phyloP scores from a whole-genome alignment of 2,113 vertebrate genomes.

The Panthera tigris region DNA sequence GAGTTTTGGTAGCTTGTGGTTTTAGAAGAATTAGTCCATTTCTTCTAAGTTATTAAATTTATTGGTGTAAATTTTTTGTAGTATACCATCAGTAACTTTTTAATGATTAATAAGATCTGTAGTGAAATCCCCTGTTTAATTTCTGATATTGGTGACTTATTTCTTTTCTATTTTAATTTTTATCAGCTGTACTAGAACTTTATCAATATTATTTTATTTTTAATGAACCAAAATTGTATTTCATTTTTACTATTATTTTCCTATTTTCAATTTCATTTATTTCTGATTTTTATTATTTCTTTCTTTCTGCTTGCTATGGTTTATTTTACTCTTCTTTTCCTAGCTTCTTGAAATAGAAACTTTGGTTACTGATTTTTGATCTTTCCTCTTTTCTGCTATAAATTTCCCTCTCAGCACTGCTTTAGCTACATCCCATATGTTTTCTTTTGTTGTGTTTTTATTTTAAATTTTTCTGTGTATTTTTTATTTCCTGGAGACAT shows the following conservation, averaged over 20 bases:
- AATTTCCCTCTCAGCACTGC: not conserved
- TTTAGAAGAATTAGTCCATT: not conserved
- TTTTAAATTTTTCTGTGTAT: not conserved
- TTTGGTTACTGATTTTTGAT: not conserved
- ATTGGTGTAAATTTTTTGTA: not conserved
- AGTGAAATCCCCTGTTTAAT: not conserved
- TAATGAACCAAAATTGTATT: not conserved
- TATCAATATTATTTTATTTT: conserved; percentile 9
- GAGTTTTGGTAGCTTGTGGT: not conserved
- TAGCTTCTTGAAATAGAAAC: not conserved
- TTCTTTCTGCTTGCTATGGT: not conserved
- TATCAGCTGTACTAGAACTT: not conserved
- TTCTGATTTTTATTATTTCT: not conserved
- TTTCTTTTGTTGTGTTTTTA: conserved; percentile 28
- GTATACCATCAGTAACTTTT: not conserved
- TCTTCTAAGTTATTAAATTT: not conserved
- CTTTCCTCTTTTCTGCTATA: not conserved
- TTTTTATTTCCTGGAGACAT: not conserved
- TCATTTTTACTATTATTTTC: not conserved
- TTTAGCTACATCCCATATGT: not conserved
- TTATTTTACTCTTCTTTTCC: conserved; percentile 8
- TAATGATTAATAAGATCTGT: not conserved
- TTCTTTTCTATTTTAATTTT: not conserved
- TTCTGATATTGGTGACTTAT: not conserved
- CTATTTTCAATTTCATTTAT: conserved; percentile 21